Base-by-base conservation (phyloP, 2,113 vertebrate species). In the Collichthys lucidus region DNA sequence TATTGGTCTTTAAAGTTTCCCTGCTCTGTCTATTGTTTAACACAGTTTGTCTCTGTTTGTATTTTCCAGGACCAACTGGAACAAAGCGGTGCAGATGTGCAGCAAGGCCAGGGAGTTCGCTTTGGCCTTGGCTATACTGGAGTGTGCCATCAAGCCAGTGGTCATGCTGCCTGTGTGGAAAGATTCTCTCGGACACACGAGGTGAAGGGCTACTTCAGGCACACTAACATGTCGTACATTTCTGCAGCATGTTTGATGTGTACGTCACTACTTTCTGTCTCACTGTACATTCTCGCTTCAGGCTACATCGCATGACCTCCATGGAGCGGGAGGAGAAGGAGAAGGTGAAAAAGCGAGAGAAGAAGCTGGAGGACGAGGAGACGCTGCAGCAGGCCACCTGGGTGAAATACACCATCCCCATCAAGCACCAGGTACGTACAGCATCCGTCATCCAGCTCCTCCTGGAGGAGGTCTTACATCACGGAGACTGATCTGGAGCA, bases 11-110 rank as follows among this genome's bases (percentile, higher is more conserved):
- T 40, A 40, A 40, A 31, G 31, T 31, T 31, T 31, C 31, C 31
- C 49, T 56, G 31, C 71, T 19, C 56, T 29, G 24, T 49, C 3
- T 16, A 0, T 63, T 63, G 55, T 46, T n/a, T 44, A 1, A 67
- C 11, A 20, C 1, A 1, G 24, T 63, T 22, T 65, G 29, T 86
- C 11, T 59, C 6, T 6, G 35, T 8, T 35, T 8, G 10, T 1
- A 61, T 44, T 77, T 60, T 47, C 14, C 4, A 99, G 98, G 92
- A 96, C 96, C 85, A 99, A 99, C 93, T 99, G 98, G 98, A 99
- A 98, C 92, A 99, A 99, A 86, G 98, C 98, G 12, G 98, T 99
- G 74, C 98, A 99, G 93, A 99, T 99, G 98, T 99, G 98, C 93
- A 99, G 97, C 91, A 99, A 99, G 80, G 98, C 98, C 20, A 92